Percentiles rank a stretch among this genome's conserved stretches.
These are phyloP conservation scores for Brachyopa scutellaris DNA, from an alignment of 2,888 invertebrate genomes.

Conservation along the genomic window DNA sequence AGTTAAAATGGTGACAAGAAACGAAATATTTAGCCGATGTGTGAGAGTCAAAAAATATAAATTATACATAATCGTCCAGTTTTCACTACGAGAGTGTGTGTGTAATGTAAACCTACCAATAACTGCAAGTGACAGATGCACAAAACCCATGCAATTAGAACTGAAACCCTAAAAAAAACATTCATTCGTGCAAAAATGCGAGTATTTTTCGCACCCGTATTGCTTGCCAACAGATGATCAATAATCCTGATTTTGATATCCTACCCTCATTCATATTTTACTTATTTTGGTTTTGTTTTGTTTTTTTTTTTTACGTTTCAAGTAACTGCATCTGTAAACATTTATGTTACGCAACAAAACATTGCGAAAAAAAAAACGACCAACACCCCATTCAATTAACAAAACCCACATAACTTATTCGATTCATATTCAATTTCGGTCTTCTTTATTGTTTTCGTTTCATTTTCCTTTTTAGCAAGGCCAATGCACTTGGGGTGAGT, in stretches of 20 bases:
- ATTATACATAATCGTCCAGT: too few relatives aligned
- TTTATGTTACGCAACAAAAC: conserved; percentile 56
- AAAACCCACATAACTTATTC: conserved; percentile 52
- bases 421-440: conserved; percentile 48
- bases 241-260: conserved; percentile 59
- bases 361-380: conserved; percentile 38
- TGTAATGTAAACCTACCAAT: not conserved
- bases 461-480: conserved; percentile 48
- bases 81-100: too few relatives aligned
- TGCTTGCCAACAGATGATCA: conserved; percentile 64
- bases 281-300: conserved; percentile 4
- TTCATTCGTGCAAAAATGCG: conserved; percentile 52
- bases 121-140: conserved; percentile 46
- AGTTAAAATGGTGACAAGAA: too few relatives aligned
- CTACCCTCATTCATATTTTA: conserved; percentile 51
- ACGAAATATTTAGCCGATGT: not conserved
- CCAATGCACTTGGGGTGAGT: conserved; percentile 60
- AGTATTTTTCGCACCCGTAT: conserved; percentile 66
- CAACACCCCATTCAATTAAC: conserved; percentile 66
- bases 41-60: not conserved
- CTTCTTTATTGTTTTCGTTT: conserved; percentile 24
- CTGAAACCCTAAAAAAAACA: not conserved
- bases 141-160: conserved; percentile 54
- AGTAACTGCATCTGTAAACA: conserved; percentile 70
- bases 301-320: conserved; percentile 2